Base-by-base conservation (phyloP, 2,888 invertebrate species). In the Sepioteuthis lessoniana region DNA sequence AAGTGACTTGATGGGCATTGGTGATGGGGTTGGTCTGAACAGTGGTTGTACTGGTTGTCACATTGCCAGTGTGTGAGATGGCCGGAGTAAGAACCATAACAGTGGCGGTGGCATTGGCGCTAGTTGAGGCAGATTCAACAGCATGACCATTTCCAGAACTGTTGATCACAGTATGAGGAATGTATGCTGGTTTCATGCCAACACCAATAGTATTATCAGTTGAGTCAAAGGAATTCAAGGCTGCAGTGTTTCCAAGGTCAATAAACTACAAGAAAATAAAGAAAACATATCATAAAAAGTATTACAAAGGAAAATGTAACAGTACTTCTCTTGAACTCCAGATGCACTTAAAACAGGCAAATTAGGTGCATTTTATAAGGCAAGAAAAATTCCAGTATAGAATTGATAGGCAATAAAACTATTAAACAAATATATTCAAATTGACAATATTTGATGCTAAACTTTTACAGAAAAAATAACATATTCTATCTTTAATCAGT, bases 231-330 rank as follows among this genome's bases (percentile, higher is more conserved):
- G 95, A 95, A 94, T 96, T 95, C 90, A 96, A 92, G 94, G 96
- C 96, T 21, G 96, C 96, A 94, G 96, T 96, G 95, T 96, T 96
- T 94, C 96, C 96, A 37, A 96, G 95, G 94, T 96, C 96, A 94
- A 96, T 96, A 94, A 96, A 96, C 96, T 96, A 96, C 91, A 96
- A 95, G 46, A 93, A 93, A 93, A 60, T n/a, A 93, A 60, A 38
- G 50, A 50, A 37, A 35, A 31, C 13, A 76, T 19, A 76, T 76
- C 1, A 76, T 21, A 76, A 76, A 76, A n/a, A 35, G 21, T 55
- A 7, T 55, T 25, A 55, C 25, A 55, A 55, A 16, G n/a, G 10
- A 76, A 0, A 31, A 31, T 60, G 55, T 7, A 31, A 76, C 7
- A 28, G 0, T 31, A 76, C 8, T 28, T 76, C 76, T 76, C 76